These are phyloP conservation scores for Drosophila ambigua DNA, from an alignment of 1,140 invertebrate genomes.

Conservation along the genomic window DNA sequence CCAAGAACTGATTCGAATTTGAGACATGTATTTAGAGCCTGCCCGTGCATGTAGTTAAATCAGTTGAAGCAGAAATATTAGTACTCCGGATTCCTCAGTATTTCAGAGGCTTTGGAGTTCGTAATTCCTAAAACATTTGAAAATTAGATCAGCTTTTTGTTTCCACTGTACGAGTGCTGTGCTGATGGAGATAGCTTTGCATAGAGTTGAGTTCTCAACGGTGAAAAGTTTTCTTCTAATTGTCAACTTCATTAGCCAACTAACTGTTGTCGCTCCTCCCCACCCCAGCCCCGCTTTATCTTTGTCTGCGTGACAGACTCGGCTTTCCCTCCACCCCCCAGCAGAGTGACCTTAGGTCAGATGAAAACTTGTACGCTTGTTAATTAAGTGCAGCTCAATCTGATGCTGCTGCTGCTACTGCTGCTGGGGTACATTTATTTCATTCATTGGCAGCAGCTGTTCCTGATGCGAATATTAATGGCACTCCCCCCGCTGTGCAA, in stretches of 20 bases:
- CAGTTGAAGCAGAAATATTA: too few species aligned
- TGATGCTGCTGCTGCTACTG: slow-evolving; percentile 1
- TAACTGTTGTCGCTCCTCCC: slow-evolving; percentile 4
- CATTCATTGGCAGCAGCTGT: slow-evolving; percentile 40
- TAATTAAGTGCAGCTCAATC: slow-evolving; percentile 70
- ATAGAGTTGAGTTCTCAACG: slow-evolving; percentile 5
- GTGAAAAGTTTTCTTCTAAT: slow-evolving; percentile 39
- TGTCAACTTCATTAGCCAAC: slow-evolving; percentile 59
- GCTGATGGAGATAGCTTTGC: slow-evolving; percentile 17
- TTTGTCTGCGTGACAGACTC: not conserved
- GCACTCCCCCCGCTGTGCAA: not conserved
- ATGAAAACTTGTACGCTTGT: slow-evolving; percentile 46
- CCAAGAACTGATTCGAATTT: too few species aligned
- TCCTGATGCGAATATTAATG: slow-evolving; percentile 34
- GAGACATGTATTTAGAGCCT: too few species aligned
- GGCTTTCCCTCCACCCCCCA: too few species aligned
- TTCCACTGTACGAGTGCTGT: not conserved
- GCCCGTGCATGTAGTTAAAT: too few species aligned
- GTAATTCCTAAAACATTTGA: too few species aligned
- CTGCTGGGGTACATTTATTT: slow-evolving; percentile 46
- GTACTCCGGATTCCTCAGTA: too few species aligned
- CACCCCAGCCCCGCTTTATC: not conserved
- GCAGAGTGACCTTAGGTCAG: slow-evolving; percentile 28
- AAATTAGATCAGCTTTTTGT: too few species aligned
- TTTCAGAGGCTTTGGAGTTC: too few species aligned